Base-by-base conservation (phyloP, 92 coral and sea anemone genomes). In the Heliopora coerulea region DNA sequence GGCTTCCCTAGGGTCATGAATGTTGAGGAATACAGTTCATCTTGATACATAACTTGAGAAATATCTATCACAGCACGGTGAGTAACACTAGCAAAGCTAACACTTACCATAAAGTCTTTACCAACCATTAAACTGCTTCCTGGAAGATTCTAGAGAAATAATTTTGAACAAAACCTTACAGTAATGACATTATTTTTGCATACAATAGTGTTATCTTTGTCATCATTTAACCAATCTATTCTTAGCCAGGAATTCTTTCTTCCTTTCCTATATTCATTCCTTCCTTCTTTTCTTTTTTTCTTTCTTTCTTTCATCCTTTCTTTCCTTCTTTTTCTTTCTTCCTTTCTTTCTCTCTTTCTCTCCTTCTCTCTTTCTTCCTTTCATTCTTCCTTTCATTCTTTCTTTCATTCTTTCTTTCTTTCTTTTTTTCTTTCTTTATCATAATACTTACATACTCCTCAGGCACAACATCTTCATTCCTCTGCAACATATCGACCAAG, bases 1-100 rank as follows among this genome's bases (percentile, higher is more conserved):
- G 80, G 42, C 73, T 86, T 49, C 78, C 89, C 92, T 84, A 28
- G 6, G 12, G 25, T 21, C 13, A 75, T 6, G 49, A 72, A 18
- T 28, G 56, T n/a, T 59, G 23, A 2, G 37, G 30, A 9, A 49
- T 35, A 18, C 30, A 37, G 10, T 18, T 7, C 15, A 64, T 34
- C n/a, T 12, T 54, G 19, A 54, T 2, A 54, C 24, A 54, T 27
- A 54, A 54, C 3, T 10, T 0, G 60, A 54, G 1, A 54, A n/a
- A n/a, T n/a, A n/a, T n/a, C n/a, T n/a, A n/a, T n/a, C n/a, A n/a
- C n/a, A 27, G 24, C 29, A 19, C 23, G 29, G 60, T 19, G 23
- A 4, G 60, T 17, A 10, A 21, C 0, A 1, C 60, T 4, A 1
- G 60, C 23, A 4, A 19, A 19, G 32, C 19, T 21, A 27, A 58